phyloP scores from a whole-genome alignment of 2,797 vertebrate species.

The Hydrocynus forskahlii region DNA sequence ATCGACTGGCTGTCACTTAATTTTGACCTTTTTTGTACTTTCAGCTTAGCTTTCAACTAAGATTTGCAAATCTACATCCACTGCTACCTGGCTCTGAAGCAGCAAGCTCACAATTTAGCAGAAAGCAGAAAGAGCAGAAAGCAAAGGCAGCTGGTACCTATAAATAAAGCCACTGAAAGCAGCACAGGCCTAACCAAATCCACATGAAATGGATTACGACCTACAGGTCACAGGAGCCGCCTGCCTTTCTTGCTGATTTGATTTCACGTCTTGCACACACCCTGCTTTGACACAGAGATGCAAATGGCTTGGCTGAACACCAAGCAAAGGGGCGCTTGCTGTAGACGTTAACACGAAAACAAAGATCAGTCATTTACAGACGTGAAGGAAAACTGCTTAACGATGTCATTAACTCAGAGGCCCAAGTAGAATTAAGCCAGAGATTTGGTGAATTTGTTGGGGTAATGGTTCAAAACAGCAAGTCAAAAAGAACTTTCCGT shows the following conservation, averaged over 20 bases:
- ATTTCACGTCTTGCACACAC: slow-evolving; percentile 19
- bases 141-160: slow-evolving; percentile 1
- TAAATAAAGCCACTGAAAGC: slow-evolving; percentile 43
- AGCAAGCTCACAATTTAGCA: not conserved
- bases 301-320: not conserved
- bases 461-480: too few relatives aligned
- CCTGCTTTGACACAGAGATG: not conserved
- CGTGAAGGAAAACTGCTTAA: not conserved
- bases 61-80: not conserved
- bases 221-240: slow-evolving; percentile 32
- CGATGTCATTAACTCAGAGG: not conserved
- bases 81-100: not conserved
- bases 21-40: too few relatives aligned
- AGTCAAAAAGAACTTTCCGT: too few relatives aligned
- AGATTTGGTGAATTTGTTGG: not conserved
- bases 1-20: too few relatives aligned
- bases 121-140: not conserved
- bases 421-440: not conserved
- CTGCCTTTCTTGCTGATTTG: slow-evolving; percentile 21
- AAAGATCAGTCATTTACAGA: not conserved
- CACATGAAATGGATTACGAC: slow-evolving; percentile 37
- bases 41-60: not conserved
- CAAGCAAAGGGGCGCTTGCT: not conserved
- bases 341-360: not conserved
- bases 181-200: slow-evolving; percentile 21